A percentile compares a stretch with the other conserved stretches of the same genome.
phyloP scores from a whole-genome alignment of 2,888 invertebrate species.

The Dynastes grantii region DNA sequence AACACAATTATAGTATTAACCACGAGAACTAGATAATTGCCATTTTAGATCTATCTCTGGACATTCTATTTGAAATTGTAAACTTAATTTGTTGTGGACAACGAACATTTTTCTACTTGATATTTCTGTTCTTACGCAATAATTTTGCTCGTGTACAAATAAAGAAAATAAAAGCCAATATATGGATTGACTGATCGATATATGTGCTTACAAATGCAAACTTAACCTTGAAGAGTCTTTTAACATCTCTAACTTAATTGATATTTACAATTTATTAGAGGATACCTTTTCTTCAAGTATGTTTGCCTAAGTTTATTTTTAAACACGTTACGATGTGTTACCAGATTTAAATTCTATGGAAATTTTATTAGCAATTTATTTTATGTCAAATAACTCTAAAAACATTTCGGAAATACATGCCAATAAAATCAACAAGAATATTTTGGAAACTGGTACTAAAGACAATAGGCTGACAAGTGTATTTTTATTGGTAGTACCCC shows the following conservation, averaged over 20 bases:
- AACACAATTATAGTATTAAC: slow-evolving; percentile 8
- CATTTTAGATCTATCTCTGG: background rate
- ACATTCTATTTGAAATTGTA: background rate
- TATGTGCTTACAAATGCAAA: no score
- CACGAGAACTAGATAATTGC: background rate
- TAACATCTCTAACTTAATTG: slow-evolving; percentile 10
- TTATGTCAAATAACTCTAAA: no score
- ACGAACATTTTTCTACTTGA: slow-evolving; percentile 7
- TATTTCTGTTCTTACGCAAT: background rate
- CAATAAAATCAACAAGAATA: no score
- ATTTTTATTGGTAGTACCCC: no score
- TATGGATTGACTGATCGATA: background rate
- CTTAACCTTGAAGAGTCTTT: slow-evolving; percentile 22
- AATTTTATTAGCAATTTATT: no score
- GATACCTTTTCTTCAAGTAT: background rate
- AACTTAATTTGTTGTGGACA: background rate
- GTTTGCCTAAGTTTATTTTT: background rate
- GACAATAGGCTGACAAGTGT: no score
- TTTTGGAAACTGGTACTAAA: no score
- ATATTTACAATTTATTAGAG: background rate
- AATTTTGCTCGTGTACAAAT: background rate
- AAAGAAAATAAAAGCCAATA: background rate
- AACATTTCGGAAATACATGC: no score
- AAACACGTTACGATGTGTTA: background rate
- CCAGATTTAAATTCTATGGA: no score